These are phyloP conservation scores for Zonotrichia leucophrys DNA, from an alignment of 2,113 vertebrate species.

Conservation along the genomic window DNA sequence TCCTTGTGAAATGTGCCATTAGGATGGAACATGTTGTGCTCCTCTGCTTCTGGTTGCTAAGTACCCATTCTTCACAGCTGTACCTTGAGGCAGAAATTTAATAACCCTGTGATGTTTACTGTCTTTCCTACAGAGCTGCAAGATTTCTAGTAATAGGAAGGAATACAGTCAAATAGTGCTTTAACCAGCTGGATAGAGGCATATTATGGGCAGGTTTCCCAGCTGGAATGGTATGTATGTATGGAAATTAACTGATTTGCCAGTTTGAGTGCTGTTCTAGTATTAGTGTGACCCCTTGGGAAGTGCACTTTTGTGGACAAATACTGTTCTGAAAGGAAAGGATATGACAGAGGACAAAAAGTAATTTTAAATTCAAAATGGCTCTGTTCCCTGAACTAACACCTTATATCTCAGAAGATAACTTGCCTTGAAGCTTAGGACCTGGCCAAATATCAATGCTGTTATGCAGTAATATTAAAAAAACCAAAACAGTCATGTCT, in stretches of 20 bases:
- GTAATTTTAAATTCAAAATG: not conserved
- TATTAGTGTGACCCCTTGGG: not conserved
- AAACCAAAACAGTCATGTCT: not conserved
- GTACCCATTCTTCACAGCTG: constrained; percentile 47
- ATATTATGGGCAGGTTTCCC: not conserved
- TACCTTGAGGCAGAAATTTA: constrained; percentile 27
- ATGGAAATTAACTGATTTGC: not conserved
- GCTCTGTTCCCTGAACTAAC: not conserved
- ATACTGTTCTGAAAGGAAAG: not conserved
- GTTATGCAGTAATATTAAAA: not conserved
- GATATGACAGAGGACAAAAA: not conserved
- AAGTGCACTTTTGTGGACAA: not conserved
- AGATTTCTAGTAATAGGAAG: not conserved
- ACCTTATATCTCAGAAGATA: not conserved
- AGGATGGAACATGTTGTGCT: constrained; percentile 50
- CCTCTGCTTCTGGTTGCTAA: constrained; percentile 68
- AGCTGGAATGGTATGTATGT: not conserved
- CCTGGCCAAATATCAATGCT: not conserved
- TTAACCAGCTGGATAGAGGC: not conserved
- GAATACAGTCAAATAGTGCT: not conserved
- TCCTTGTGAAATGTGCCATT: not conserved
- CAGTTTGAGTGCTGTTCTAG: not conserved
- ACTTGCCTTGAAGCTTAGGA: not conserved
- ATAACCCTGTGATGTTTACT: not conserved
- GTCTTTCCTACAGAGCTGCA: not conserved